Evolutionary conservation across 2,888 invertebrate species (phyloP), one percentile per base, ranked within the genome.

Genomic region (Petrolisthes cinctipes): DNA sequence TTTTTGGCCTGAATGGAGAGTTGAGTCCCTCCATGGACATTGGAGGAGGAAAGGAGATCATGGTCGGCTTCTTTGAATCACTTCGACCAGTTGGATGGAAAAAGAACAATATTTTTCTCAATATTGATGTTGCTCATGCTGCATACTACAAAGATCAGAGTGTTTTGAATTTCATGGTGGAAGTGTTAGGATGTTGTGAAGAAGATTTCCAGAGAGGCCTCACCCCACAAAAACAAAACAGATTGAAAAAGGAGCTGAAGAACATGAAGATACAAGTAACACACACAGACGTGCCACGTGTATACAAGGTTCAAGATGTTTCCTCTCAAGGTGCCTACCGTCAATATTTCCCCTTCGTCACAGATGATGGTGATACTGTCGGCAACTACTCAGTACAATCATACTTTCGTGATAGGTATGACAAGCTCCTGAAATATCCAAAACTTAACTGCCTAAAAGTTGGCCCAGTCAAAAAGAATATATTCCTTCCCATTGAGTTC

Each of bases 391-490:
- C 83, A 4, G 86, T 89, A 7, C 53, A 85, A 14, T 75, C 94
- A 91, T 94, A 94, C 92, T 95, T 94, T 92, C 92, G 92, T 84
- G 94, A 94, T 91, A 93, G 94, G 91, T 94, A 94, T 92, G 93
- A 93, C 20, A 94, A 94, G 92, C 93, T 92, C 90, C 92, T 96
- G 37, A 91, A 92, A 91, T 95, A 94, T 92, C 96, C 97, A 0
- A 92, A 96, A 78, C 93, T 97, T 85, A 98, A 97, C 51, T 97
- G 97, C 91, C 92, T 99, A 73, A 96, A 96, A 95, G 97, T 98
- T 5, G 97, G 97, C 0, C 91, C 92, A 5, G 81, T 61, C 17
- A 86, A 87, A 5, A 89, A 85, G 53, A 83, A 85, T 94, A 94
- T 92, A 94, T 94, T 92, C 94, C 94, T 91, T 37, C 91, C 91